Conservation (phyloP, 2,888 invertebrate species). For the Agrotis ipsilon region DNA sequence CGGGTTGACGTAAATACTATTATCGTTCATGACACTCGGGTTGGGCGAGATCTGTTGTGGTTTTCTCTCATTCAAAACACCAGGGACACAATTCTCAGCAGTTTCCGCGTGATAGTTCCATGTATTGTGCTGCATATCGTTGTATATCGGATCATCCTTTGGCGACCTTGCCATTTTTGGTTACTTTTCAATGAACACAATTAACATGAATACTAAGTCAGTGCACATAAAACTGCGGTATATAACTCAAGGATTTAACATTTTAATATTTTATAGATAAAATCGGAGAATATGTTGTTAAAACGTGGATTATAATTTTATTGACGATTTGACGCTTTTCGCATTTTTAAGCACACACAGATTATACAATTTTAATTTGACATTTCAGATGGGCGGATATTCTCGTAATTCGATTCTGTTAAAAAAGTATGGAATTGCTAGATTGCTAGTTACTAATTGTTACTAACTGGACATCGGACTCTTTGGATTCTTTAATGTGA, state of each 20-base stretch:
- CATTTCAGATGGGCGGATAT: slow-evolving; percentile 41
- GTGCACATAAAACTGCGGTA: slow-evolving; percentile 63
- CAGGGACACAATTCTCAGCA: slow-evolving; percentile 82
- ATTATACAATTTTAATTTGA: slow-evolving; percentile 57
- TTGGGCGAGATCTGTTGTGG: slow-evolving; percentile 77
- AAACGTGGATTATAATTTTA: slow-evolving; percentile 83
- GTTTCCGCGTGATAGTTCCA: slow-evolving; percentile 87
- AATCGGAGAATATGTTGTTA: slow-evolving; percentile 72
- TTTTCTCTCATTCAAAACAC: slow-evolving; percentile 80
- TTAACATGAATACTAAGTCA: slow-evolving; percentile 69
- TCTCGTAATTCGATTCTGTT: slow-evolving; percentile 29
- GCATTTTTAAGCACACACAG: slow-evolving; percentile 65
- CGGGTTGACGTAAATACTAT: slow-evolving; percentile 80
- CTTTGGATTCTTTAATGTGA: neutral
- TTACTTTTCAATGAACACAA: slow-evolving; percentile 75
- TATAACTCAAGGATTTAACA: slow-evolving; percentile 83
- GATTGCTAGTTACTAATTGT: slow-evolving; percentile 8
- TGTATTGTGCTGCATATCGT: slow-evolving; percentile 85
- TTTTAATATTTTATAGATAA: slow-evolving; percentile 74
- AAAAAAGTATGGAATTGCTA: slow-evolving; percentile 4
- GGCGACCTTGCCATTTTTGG: slow-evolving; percentile 90
- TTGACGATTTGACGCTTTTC: slow-evolving; percentile 84
- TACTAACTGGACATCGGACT: too few relatives aligned
- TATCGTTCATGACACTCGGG: slow-evolving; percentile 78
- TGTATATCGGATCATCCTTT: slow-evolving; percentile 88